Base-by-base conservation (phyloP, 1,140 invertebrate genomes). In the Ostrea edulis region DNA sequence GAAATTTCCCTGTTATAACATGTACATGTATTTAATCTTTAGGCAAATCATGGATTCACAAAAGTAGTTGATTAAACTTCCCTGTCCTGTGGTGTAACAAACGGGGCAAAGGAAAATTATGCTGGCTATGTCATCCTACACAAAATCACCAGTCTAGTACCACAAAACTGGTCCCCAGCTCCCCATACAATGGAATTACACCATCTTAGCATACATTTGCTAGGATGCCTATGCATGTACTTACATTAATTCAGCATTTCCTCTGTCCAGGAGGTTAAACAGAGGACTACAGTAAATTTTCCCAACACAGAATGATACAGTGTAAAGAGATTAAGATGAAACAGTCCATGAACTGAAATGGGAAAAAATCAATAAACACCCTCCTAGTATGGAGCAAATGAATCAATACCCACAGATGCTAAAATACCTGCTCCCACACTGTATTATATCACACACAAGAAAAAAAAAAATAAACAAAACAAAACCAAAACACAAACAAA, bases 201-300 rank as follows among this genome's bases (percentile, higher is more conserved):
- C n/a, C 55, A 5, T 7, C 14, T 17, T 44, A 44, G 35, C 35
- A 44, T 62, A 17, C 55, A 62, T 62, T 44, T 44, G 35, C 55
- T 62, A 7, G 14, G 17, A 62, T 17, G n/a, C 55, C 8, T 62
- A 62, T 20, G n/a, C 55, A n/a, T 77, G 68, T 77, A 77, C 68
- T 77, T 77, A 77, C 68, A 77, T 29, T 44, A 44, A 44, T 44
- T 44, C 25, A 77, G 25, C 68, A 77, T 77, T 77, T 77, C 55
- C 68, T 77, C 22, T 29, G 8, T 77, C 68, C 22, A 77, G 55
- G n/a, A 62, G 55, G 25, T 12, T 14, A 35, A 29, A 77, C 68
- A 77, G n/a, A 62, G 68, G 25, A 77, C 25, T 29, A 25, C 9
- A 77, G 29, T 29, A 14, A 77, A 77, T 9, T 3, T 77, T 12